phyloP scores from a whole-genome alignment of 2,113 vertebrate species.

The Neogobius melanostomus region DNA sequence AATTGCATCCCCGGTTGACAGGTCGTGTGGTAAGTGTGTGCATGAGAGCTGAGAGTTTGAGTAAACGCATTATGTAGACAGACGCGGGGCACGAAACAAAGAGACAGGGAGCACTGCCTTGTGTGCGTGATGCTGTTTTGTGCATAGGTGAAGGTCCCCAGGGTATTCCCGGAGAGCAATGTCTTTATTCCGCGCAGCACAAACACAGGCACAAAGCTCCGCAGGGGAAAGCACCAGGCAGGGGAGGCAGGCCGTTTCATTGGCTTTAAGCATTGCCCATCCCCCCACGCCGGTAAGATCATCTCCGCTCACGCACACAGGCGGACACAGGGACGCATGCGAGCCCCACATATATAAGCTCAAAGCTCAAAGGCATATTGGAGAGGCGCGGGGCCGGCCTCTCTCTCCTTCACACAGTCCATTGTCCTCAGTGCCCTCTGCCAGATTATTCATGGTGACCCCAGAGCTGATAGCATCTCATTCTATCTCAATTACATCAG shows the following conservation, averaged over 20 bases:
- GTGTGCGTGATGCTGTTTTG: constrained; percentile 53
- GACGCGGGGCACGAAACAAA: constrained; percentile 49
- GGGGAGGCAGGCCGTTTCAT: constrained; percentile 36
- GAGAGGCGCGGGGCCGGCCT: constrained; percentile 39
- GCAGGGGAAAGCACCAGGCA: constrained; percentile 55
- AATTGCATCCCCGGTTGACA: constrained; percentile 30
- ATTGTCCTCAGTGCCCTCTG: constrained; percentile 64
- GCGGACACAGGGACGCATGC: constrained; percentile 28
- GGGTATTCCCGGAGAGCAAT: constrained; percentile 48
- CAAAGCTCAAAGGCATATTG: constrained; percentile 56
- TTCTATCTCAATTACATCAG: constrained; percentile 78
- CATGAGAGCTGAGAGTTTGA: constrained; percentile 29
- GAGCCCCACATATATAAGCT: constrained; percentile 45
- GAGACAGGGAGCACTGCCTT: constrained; percentile 33
- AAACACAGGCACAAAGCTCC: constrained; percentile 56
- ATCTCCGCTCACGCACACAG: constrained; percentile 38
- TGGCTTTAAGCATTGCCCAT: constrained; percentile 57
- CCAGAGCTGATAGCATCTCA: constrained; percentile 73
- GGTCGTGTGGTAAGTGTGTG: constrained; percentile 22
- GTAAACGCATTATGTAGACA: constrained; percentile 44
- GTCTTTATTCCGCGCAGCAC: constrained; percentile 59
- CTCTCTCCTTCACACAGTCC: constrained; percentile 59
- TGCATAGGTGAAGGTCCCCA: constrained; percentile 54
- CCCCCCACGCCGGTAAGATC: constrained; percentile 50
- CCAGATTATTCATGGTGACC: constrained; percentile 73